Percentiles rank a stretch among this genome's conserved stretches.
phyloP scores from a whole-genome alignment of 2,888 invertebrate genomes.

The Carterocephalus palaemon region DNA sequence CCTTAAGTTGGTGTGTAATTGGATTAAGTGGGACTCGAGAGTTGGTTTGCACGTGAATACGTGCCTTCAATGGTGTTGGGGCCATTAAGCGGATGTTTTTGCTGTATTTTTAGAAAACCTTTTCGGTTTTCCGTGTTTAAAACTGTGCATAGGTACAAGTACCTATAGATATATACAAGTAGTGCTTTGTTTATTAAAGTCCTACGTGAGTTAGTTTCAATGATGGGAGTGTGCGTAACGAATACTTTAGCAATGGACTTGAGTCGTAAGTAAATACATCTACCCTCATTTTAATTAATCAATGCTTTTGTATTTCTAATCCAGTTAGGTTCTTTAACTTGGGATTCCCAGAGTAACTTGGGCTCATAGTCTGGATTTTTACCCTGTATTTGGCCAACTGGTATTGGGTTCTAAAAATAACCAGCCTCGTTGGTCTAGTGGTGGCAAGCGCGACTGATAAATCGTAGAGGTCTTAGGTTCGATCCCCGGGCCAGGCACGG shows the following conservation, averaged over 20 bases:
- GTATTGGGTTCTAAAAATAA: too few relatives aligned
- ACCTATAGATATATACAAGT: constrained; percentile 2
- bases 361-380: too few relatives aligned
- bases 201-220: too few relatives aligned
- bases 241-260: constrained; percentile 70
- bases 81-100: constrained; percentile 3
- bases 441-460: too few relatives aligned
- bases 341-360: too few relatives aligned
- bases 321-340: too few relatives aligned
- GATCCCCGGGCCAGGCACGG: too few relatives aligned
- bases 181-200: too few relatives aligned
- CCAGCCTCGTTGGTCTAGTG: too few relatives aligned
- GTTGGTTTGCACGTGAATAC: constrained; percentile 17
- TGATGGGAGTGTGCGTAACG: constrained; percentile 65
- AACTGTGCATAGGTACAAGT: neutral
- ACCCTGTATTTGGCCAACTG: too few relatives aligned
- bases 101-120: neutral
- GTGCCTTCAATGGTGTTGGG: constrained; percentile 1
- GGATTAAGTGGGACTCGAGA: constrained; percentile 14
- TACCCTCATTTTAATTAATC: neutral
- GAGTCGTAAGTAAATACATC: constrained; percentile 56
- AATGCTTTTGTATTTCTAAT: too few relatives aligned
- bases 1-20: constrained; percentile 20
- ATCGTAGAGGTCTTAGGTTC: too few relatives aligned
- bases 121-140: neutral